A percentile compares a stretch with the other conserved stretches of the same genome.
Evolutionary conservation across 1,140 invertebrate genomes (phyloP).

Genomic region (Drosophila nebulosa): DNA sequence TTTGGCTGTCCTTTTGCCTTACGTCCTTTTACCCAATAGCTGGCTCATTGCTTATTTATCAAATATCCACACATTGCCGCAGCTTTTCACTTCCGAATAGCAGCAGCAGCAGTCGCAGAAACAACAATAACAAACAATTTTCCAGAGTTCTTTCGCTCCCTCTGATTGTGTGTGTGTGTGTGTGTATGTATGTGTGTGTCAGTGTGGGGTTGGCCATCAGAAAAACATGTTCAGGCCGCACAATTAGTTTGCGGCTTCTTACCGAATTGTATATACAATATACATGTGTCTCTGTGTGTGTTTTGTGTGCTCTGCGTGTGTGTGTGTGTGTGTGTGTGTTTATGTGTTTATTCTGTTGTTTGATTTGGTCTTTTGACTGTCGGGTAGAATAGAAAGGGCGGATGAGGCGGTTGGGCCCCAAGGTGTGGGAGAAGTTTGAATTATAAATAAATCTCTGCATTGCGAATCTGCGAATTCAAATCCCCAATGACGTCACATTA

Average conservation of each 20-base stretch:
- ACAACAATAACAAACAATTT: not conserved
- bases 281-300: not conserved
- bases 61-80: constrained; percentile 65
- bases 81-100: constrained; percentile 14
- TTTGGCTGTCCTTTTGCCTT: not conserved
- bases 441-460: constrained; percentile 73
- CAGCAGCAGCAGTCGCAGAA: too few relatives aligned
- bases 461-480: constrained; percentile 54
- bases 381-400: too few relatives aligned
- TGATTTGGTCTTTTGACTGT: not conserved
- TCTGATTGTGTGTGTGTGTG: not conserved
- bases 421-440: constrained; percentile 28
- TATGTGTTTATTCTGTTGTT: constrained; percentile 14
- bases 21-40: not conserved
- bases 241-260: constrained; percentile 67
- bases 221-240: constrained; percentile 37
- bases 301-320: not conserved
- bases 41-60: constrained; percentile 75
- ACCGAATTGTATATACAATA: constrained; percentile 28
- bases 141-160: not conserved
- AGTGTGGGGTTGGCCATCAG: constrained; percentile 4
- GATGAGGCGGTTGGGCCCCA: not conserved
- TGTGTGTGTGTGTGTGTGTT: constrained; percentile 1
- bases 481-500: constrained; percentile 53
- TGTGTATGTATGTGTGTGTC: constrained; percentile 27